Evolutionary conservation across 1,140 invertebrate genomes (phyloP).

Genomic region (Drosophila varians): DNA sequence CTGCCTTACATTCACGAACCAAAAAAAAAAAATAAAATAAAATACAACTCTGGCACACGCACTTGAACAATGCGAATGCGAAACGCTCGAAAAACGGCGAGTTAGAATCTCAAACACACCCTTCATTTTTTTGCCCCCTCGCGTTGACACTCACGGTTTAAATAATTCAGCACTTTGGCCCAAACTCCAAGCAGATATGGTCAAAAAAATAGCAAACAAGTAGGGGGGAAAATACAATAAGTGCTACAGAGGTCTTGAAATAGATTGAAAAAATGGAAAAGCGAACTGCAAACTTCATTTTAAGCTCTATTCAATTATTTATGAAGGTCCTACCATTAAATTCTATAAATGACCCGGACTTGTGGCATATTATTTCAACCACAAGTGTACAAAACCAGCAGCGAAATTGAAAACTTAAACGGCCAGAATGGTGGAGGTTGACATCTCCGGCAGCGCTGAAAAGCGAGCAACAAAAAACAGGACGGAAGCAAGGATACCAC

Average conservation of each 20-base stretch:
- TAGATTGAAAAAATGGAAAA: too few relatives aligned
- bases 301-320: too few relatives aligned
- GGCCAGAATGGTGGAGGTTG: conserved; percentile 38
- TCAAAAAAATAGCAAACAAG: not conserved
- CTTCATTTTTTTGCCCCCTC: not conserved
- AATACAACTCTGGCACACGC: conserved; percentile 9
- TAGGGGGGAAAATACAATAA: not conserved
- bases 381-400: conserved; percentile 13
- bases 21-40: too few relatives aligned
- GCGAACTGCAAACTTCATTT: too few relatives aligned
- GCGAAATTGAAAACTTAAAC: conserved; percentile 71
- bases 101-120: conserved; percentile 13
- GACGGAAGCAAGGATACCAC: conserved; percentile 9
- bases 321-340: too few relatives aligned
- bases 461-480: conserved; percentile 37
- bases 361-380: not conserved
- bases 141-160: conserved; percentile 28
- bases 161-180: conserved; percentile 57
- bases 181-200: conserved; percentile 1
- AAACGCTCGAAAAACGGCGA: conserved; percentile 37
- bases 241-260: too few relatives aligned
- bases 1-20: conserved; percentile 8
- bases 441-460: conserved; percentile 42
- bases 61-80: conserved; percentile 35
- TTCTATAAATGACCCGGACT: not conserved